Evolutionary conservation across 2,797 vertebrate species (phyloP), one percentile per base, ranked within the genome.

Genomic region (Cuculus canorus): DNA sequence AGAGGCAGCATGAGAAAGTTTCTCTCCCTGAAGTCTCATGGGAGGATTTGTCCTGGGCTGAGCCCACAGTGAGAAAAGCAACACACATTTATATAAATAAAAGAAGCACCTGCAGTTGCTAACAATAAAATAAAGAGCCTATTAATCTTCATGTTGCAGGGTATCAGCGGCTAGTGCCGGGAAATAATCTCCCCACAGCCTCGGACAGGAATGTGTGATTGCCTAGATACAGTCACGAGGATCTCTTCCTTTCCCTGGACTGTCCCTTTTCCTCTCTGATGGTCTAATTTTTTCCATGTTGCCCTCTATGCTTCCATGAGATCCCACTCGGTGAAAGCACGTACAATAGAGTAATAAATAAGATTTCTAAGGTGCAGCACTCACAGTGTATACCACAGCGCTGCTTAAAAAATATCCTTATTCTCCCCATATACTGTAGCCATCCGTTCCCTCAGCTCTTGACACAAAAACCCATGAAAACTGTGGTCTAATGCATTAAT

Each of bases 401-500:
- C 25, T 66, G 85, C 86, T 92, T 93, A 88, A 94, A 95, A 82
- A 89, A 63, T 10, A 66, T 17, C 47, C 70, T 90, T 84, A 39
- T 70, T 81, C 92, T 94, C 66, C 65, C 86, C 68, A 14, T 82
- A 57, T 28, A 54, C 75, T 73, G 69, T 53, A 88, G 79, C 68
- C 73, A 95, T 92, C 57, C 61, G 60, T 81, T 96, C 76, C 86
- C 86, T 92, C 87, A 1, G 7, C 87, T 96, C 91, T 96, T 89
- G 88, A 97, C 96, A 95, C 50, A 90, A 93, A 93, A 87, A 94
- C 96, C 93, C 86, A 73, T 93, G 70, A 93, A 95, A 97, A 71
- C 39, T 84, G 79, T 28, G 33, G 82, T 89, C 87, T 97, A 96
- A 96, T 91, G 82, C 94, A 95, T 96, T 93, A 96, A 96, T 96